Conservation (phyloP, 2,888 invertebrate genomes). For the Cremastobaeus sp. region DNA sequence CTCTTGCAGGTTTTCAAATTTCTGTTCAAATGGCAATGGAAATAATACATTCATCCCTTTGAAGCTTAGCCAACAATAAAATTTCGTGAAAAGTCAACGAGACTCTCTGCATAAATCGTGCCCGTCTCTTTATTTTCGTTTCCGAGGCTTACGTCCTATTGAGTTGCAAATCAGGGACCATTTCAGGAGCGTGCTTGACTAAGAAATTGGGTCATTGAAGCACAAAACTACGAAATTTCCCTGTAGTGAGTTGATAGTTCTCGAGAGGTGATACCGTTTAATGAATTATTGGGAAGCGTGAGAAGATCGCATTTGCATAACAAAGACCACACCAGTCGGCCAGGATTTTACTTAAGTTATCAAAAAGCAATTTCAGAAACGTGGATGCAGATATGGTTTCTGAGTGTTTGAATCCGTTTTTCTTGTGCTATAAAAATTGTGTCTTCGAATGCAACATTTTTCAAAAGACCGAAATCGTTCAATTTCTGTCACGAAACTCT, state of each 20-base stretch:
- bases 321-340: conserved; percentile 54
- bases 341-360: conserved; percentile 26
- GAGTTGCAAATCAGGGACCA: conserved; percentile 65
- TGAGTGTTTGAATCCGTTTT: too few relatives aligned
- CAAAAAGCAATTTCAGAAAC: too few relatives aligned
- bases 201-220: conserved; percentile 37
- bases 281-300: conserved; percentile 34
- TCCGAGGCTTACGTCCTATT: conserved; percentile 59
- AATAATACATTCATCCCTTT: conserved; percentile 23
- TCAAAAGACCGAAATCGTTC: too few relatives aligned
- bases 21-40: too few relatives aligned
- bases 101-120: conserved; percentile 65
- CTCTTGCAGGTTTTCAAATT: too few relatives aligned
- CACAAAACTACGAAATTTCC: conserved; percentile 13
- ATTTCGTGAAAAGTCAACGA: conserved; percentile 69
- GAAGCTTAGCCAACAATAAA: conserved; percentile 44
- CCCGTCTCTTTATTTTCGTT: conserved; percentile 7
- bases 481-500: too few relatives aligned
- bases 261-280: conserved; percentile 16
- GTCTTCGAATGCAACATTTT: too few relatives aligned
- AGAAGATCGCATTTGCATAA: conserved; percentile 33
- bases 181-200: conserved; percentile 20
- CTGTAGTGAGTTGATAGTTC: conserved; percentile 9
- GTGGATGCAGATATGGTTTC: too few relatives aligned
- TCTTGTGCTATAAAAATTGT: too few relatives aligned